phyloP scores from a whole-genome alignment of 2,888 invertebrate species.

The Nasonovia ribisnigri region DNA sequence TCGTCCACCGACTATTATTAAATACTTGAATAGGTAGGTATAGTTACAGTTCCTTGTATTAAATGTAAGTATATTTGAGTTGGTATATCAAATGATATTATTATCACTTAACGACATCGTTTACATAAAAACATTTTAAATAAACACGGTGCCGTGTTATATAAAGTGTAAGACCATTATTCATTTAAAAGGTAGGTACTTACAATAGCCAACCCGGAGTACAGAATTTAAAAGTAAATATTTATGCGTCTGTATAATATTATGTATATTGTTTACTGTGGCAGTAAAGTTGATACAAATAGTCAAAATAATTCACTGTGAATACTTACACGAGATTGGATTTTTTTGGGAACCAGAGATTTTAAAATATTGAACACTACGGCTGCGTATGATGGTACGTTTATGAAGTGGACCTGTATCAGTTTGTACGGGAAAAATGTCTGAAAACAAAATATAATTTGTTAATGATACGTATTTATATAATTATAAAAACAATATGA shows the following conservation, averaged over 20 bases:
- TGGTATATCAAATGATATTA: background rate
- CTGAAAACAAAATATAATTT: slow-evolving; percentile 2
- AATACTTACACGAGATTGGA: slow-evolving; percentile 52
- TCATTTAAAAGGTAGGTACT: background rate
- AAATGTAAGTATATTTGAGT: background rate
- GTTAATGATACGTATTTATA: background rate
- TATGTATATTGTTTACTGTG: background rate
- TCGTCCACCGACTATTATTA: background rate
- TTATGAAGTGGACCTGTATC: slow-evolving; percentile 56
- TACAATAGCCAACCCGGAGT: background rate
- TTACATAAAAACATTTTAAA: background rate
- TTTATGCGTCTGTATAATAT: background rate
- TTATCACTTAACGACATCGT: background rate
- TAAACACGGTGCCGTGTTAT: background rate
- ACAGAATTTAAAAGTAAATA: background rate
- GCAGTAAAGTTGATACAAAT: background rate
- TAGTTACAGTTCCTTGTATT: too few species aligned
- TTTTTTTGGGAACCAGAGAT: slow-evolving; percentile 58
- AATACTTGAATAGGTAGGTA: too few species aligned
- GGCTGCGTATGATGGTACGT: slow-evolving; percentile 47
- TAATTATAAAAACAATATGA: background rate
- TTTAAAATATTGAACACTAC: slow-evolving; percentile 46
- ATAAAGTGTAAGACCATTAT: background rate
- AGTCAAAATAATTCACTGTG: background rate
- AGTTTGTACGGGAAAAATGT: slow-evolving; percentile 53